A percentile compares a stretch with the other conserved stretches of the same genome.
These are phyloP conservation scores for Catostylus mosaicus DNA, from an alignment of 30 jellyfish, hydroid and myxozoan genomes.

Conservation along the genomic window DNA sequence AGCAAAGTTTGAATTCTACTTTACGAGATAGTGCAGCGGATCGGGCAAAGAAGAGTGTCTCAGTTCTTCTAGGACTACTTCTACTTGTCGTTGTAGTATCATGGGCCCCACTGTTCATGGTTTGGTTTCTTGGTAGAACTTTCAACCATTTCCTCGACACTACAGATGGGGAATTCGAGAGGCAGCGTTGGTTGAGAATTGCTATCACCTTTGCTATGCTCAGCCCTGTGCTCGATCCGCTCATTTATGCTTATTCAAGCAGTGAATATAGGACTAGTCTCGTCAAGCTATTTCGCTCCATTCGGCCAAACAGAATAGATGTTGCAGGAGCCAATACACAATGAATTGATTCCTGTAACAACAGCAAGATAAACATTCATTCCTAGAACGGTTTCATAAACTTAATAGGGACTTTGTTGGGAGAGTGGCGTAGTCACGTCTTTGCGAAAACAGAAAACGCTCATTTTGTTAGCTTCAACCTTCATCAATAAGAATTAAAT, in stretches of 20 bases:
- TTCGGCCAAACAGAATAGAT: too few species aligned
- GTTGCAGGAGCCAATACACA: too few species aligned
- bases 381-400: too few species aligned
- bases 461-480: too few species aligned
- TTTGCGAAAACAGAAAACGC: too few species aligned
- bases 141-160: not conserved
- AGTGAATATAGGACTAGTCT: conserved; percentile 7
- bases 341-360: too few species aligned
- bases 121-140: conserved; percentile 14
- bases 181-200: conserved; percentile 13
- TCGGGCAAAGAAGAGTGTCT: conserved; percentile 15
- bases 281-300: not conserved
- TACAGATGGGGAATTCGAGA: not conserved
- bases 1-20: not conserved
- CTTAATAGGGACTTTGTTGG: too few species aligned
- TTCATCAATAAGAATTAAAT: too few species aligned
- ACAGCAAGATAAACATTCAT: too few species aligned
- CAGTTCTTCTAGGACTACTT: conserved; percentile 13
- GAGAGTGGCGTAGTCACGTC: too few species aligned
- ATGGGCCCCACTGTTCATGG: conserved; percentile 23
- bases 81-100: not conserved
- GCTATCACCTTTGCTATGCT: not conserved
- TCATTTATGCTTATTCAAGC: conserved; percentile 19
- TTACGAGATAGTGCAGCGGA: conserved; percentile 1
- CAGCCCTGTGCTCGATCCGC: conserved; percentile 16